Evolutionary conservation across 2,888 invertebrate species (phyloP), one percentile per base, ranked within the genome.

Genomic region (Patella ulyssiponensis): DNA sequence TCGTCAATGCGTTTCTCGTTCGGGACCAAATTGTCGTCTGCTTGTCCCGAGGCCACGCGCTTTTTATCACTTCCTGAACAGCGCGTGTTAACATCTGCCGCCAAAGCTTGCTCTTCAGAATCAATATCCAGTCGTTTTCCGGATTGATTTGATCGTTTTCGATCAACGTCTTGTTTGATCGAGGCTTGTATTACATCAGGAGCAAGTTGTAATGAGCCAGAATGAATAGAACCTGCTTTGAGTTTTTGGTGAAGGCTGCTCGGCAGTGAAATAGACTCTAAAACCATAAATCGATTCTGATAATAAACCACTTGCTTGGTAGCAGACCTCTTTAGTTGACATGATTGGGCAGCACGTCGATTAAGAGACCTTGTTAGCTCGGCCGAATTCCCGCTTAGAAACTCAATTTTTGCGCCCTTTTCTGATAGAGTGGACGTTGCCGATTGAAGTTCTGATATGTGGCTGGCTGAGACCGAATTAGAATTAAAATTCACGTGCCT

Each of bases 261-360:
- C 53, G 58, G 54, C n/a, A 73, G 52, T 20, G 79, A 73, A 23
- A 74, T 73, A 20, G 81, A 64, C 56, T 84, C 84, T 56, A 85
- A 75, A 51, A 85, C 81, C 70, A 84, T 77, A 78, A 85, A 85
- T 82, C 85, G 85, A 81, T 85, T 84, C 79, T 85, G 84, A 80
- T 83, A 83, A 78, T 83, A 85, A 23, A 84, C 80, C 33, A 83
- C 84, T 54, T 81, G 81, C 33, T 80, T 64, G 11, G 64, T 15
- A 12, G 64, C 20, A 64, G 20, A 9, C 20, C 23, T 64, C 64
- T 64, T 64, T 23, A 64, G 20, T 64, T 64, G 64, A 64, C 20
- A 64, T 20, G 20, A 64, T 64, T 64, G 20, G 20, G 23, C 20
- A 23, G 20, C 20, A 64, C 23, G 64, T 20, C 20, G 20, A 11